Base-by-base conservation (phyloP, 2,113 vertebrate species). In the Vicugna pacos region DNA sequence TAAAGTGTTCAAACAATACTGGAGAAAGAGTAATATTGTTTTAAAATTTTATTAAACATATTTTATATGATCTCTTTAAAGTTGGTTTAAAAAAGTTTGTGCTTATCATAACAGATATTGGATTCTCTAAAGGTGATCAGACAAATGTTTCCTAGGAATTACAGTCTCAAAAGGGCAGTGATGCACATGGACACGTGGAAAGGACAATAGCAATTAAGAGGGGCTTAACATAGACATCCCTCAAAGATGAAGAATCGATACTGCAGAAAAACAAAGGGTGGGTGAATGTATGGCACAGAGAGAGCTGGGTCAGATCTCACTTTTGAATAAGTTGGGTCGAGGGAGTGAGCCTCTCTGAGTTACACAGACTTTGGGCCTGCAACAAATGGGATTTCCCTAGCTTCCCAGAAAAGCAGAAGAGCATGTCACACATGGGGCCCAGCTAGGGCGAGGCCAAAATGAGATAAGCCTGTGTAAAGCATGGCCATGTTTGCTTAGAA, bases 21-120 rank as follows among this genome's bases (percentile, higher is more conserved):
- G 26, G 32, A 73, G 16, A 64, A 97, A 81, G 35, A 81, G 11
- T 24, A 88, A 87, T 67, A 90, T 14, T 89, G 84, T 76, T 84
- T 84, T 62, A 5, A 81, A 94, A 60, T 95, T 52, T 80, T 79
- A 85, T 42, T 97, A 70, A 97, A 88, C 52, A 75, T 52, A 50
- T 32, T 84, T 95, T 73, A 24, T 79, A 54, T 76, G 54, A 81
- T 60, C 26, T 58, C 87, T 79, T 73, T 14, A 52, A 88, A 87
- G 38, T 79, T 92, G 54, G 52, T 35, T 67, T 76, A 20, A 62
- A 82, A 90, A 16, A 35, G 15, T 46, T 93, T 67, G 48, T 69
- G 20, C 79, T n/a, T 93, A 64, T 30, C 24, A 58, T 32, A 67
- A 67, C 8, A 89, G 30, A 79, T 75, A 72, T 6, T 91, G 69